Base-by-base conservation (phyloP, 2,113 vertebrate species). In the Hippocampus abdominalis region DNA sequence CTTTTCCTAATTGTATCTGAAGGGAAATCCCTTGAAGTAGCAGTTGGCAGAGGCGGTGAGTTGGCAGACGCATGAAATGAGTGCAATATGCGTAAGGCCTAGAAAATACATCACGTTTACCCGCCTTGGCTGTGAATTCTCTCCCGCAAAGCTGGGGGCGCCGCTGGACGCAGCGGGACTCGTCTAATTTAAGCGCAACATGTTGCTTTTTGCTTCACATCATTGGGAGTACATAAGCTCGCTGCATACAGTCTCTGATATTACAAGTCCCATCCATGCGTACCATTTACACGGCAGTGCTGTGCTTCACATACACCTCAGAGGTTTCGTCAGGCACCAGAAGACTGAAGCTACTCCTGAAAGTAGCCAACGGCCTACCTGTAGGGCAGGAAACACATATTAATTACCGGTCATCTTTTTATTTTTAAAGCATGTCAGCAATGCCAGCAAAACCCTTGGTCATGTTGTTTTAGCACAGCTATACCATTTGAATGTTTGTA, bases 361-460 rank as follows among this genome's bases (percentile, higher is more conserved):
- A 96, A 0, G 85, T 93, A 76, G 92, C 93, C 1, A 96, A 91
- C 16, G 89, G 86, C 71, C 90, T 93, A 57, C 95, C 95, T 96
- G 90, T 78, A 56, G 46, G 27, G 20, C 15, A 1, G 5, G 25
- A 29, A 56, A 20, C 11, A 75, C 51, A 70, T 12, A 32, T 40
- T 21, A 60, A 21, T 29, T 23, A 54, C 36, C 44, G 0, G 29
- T 10, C 9, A 23, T 36, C 32, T 36, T 36, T 36, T 54, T 54
- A 10, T 10, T n/a, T 54, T 10, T 54, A 27, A 2, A 10, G 21
- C 3, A 18, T 7, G 56, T 29, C 20, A 51, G 18, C 20, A 2
- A 21, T 51, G 48, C 20, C 48, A 49, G 48, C 48, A 49, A 49
- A 49, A 20, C 4, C 20, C 48, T 21, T 18, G 20, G 16, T 16